Percentiles rank a stretch among this genome's conserved stretches.
These are phyloP conservation scores for Lepus europaeus DNA, from an alignment of 2,113 vertebrate genomes.

Conservation along the genomic window DNA sequence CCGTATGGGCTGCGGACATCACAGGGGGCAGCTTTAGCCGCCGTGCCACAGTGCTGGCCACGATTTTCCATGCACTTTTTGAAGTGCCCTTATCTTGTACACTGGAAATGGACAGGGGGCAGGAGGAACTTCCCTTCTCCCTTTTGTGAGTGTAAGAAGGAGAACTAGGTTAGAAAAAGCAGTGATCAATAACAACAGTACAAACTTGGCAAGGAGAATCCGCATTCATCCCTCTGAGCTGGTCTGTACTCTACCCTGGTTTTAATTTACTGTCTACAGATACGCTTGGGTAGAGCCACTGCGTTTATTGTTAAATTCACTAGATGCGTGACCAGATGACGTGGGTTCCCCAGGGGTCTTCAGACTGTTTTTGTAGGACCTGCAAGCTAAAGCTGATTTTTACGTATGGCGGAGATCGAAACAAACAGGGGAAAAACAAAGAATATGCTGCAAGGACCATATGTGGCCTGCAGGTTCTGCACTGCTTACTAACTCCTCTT, in stretches of 20 bases:
- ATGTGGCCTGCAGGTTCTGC: not conserved
- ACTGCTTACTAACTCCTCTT: not conserved
- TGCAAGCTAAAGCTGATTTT: not conserved
- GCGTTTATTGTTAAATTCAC: not conserved
- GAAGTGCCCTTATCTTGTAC: not conserved
- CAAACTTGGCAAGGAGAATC: not conserved
- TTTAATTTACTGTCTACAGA: not conserved
- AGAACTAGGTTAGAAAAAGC: not conserved
- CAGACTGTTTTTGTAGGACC: not conserved
- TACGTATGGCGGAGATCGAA: not conserved
- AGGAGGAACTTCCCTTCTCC: not conserved
- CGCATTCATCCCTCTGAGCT: not conserved
- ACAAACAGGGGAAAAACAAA: not conserved
- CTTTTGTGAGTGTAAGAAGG: not conserved
- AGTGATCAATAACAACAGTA: not conserved
- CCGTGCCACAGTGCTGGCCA: no score
- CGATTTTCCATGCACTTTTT: no score
- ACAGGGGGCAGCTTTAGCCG: no score
- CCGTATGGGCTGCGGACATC: no score
- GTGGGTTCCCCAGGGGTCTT: not conserved
- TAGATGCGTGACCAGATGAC: not conserved
- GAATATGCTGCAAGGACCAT: not conserved
- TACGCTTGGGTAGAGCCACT: not conserved
- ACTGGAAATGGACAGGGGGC: not conserved
- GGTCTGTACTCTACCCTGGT: not conserved